phyloP scores from a whole-genome alignment of 2,797 vertebrate species.

The Masticophis lateralis region DNA sequence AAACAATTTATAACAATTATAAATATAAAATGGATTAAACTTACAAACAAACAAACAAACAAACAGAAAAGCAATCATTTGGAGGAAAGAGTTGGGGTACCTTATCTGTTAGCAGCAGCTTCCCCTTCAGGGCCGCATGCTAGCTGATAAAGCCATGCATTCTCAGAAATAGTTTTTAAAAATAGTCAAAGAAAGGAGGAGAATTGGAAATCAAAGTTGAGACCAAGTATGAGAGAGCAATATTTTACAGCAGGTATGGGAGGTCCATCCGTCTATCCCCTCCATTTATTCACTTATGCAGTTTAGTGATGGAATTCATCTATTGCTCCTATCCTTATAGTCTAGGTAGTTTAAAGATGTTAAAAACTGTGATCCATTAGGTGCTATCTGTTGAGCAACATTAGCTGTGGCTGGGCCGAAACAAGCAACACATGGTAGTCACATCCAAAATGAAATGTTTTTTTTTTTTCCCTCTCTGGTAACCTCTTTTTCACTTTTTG shows the following conservation, averaged over 20 bases:
- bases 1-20: neutral
- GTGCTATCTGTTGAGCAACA: neutral
- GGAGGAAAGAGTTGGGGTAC: neutral
- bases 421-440: neutral
- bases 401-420: neutral
- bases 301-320: neutral
- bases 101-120: neutral
- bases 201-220: neutral
- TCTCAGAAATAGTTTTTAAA: neutral
- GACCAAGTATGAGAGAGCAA: neutral
- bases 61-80: neutral
- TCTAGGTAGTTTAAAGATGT: neutral
- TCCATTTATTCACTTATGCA: neutral
- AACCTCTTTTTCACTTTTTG: neutral
- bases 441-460: neutral
- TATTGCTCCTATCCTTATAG: neutral
- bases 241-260: neutral
- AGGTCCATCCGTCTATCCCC: neutral
- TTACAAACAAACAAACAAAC: neutral
- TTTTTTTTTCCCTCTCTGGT: neutral
- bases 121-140: neutral
- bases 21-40: neutral
- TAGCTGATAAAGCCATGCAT: neutral
- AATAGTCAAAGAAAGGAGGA: neutral
- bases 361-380: neutral